These are phyloP conservation scores for Lycaon pictus DNA, from an alignment of 2,113 vertebrate species.

Conservation along the genomic window DNA sequence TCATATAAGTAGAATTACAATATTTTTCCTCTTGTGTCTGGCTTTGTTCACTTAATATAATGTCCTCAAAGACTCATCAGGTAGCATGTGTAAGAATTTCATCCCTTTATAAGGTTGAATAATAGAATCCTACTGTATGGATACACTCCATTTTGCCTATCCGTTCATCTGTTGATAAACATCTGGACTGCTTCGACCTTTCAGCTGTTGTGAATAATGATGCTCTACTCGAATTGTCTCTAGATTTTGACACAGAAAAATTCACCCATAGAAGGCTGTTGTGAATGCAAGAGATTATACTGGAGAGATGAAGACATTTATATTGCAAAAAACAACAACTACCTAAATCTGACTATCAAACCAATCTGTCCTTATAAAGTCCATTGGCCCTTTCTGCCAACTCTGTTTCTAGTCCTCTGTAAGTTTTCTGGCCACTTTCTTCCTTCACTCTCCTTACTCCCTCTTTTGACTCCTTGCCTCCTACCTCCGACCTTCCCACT, in stretches of 20 bases:
- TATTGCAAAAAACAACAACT: conserved; percentile 23
- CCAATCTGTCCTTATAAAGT: background rate
- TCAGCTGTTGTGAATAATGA: background rate
- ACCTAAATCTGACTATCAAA: background rate
- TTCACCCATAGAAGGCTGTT: background rate
- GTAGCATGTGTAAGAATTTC: background rate
- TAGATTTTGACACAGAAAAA: background rate
- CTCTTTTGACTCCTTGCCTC: background rate
- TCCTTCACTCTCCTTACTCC: background rate
- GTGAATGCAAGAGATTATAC: background rate
- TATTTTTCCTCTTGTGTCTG: background rate
- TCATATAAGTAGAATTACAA: background rate
- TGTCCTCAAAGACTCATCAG: background rate
- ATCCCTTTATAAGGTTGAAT: background rate
- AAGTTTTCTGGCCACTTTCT: background rate
- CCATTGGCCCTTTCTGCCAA: background rate
- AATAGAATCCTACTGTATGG: background rate
- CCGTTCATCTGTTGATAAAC: background rate
- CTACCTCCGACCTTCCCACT: background rate
- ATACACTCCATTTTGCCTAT: background rate
- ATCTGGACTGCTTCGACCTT: background rate
- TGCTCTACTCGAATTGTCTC: background rate
- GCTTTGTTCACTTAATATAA: background rate
- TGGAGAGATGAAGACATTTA: background rate
- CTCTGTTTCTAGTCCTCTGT: background rate